Evolutionary conservation across 2,888 invertebrate species (phyloP).

Genomic region (Polymixis flavicincta): DNA sequence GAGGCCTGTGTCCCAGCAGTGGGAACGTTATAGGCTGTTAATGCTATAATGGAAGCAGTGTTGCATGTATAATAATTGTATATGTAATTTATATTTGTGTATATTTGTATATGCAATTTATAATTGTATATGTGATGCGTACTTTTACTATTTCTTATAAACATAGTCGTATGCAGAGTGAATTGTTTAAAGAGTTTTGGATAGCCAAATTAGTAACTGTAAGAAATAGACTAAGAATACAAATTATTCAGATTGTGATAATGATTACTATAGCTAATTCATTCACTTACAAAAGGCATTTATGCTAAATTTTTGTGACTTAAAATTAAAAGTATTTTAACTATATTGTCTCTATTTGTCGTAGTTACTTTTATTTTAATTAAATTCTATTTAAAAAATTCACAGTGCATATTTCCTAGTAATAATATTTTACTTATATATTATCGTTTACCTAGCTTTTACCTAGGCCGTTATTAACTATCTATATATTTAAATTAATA

Average conservation of each 20-base stretch:
- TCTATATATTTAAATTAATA: too few species aligned
- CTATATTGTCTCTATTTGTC: not conserved
- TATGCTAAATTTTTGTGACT: not conserved
- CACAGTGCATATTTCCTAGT: slow-evolving; percentile 8
- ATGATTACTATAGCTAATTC: not conserved
- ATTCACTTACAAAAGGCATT: not conserved
- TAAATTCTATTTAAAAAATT: not conserved
- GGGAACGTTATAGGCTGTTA: not conserved
- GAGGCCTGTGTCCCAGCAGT: not conserved
- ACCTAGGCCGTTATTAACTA: slow-evolving; percentile 5
- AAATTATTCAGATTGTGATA: not conserved
- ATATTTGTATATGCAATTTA: slow-evolving; percentile 1
- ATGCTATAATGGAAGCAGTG: not conserved
- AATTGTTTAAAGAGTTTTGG: not conserved
- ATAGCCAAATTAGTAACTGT: not conserved
- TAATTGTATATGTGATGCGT: slow-evolving; percentile 36
- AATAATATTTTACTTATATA: slow-evolving; percentile 38
- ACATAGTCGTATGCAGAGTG: not conserved
- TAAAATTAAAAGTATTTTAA: not conserved
- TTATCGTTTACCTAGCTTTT: slow-evolving; percentile 11
- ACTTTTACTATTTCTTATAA: slow-evolving; percentile 17
- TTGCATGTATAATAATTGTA: slow-evolving; percentile 22
- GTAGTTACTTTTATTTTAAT: not conserved
- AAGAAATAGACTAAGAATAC: not conserved
- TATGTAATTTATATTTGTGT: not conserved